Evolutionary conservation across 2,113 vertebrate genomes (phyloP).

Genomic region (Campylorhamphus procurvoides): DNA sequence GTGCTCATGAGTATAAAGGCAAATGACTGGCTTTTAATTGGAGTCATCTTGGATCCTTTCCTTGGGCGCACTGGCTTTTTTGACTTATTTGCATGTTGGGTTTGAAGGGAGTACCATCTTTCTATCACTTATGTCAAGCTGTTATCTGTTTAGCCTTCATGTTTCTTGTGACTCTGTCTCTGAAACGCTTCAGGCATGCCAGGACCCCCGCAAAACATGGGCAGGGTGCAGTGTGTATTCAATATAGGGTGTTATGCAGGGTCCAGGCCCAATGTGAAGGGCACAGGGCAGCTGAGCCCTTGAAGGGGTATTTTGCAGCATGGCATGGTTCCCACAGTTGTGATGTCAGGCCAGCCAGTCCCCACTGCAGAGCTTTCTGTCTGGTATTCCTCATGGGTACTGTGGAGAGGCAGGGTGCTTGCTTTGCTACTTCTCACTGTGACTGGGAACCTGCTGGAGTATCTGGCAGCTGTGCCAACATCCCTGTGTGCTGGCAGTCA

Average conservation of each 20-base stretch:
- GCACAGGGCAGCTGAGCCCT: background rate
- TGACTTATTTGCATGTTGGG: background rate
- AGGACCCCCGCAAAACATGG: background rate
- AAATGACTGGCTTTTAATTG: background rate
- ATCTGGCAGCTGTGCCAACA: background rate
- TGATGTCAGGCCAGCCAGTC: background rate
- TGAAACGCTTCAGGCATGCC: background rate
- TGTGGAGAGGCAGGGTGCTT: background rate
- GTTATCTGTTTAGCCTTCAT: background rate
- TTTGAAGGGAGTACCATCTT: background rate
- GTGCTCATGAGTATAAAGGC: background rate
- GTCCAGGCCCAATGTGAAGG: background rate
- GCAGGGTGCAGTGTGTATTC: background rate
- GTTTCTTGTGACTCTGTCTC: background rate
- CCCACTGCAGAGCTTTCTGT: background rate
- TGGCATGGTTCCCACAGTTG: background rate
- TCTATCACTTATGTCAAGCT: background rate
- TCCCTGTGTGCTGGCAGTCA: background rate
- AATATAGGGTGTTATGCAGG: fast-evolving
- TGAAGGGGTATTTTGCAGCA: background rate
- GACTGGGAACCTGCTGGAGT: background rate
- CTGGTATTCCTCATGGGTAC: background rate
- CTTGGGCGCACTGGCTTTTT: background rate
- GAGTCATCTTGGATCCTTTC: fast-evolving
- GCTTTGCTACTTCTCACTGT: background rate